These are phyloP conservation scores for Cynopterus sphinx DNA, from an alignment of 2,797 vertebrate genomes.

Conservation along the genomic window DNA sequence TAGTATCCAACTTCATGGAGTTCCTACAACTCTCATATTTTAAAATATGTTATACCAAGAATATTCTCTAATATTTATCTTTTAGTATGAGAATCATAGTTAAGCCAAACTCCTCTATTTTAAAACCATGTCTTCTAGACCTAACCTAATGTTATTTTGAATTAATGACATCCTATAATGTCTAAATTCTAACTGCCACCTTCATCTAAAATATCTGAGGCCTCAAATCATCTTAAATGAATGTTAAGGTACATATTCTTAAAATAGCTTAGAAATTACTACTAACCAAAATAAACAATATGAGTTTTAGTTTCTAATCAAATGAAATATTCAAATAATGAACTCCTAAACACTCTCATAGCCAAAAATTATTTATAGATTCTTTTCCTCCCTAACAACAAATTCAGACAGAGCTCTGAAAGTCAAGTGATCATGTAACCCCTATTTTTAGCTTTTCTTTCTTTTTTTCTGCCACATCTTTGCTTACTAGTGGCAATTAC, in stretches of 20 bases:
- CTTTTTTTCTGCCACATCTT: neutral
- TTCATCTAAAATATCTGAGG: neutral
- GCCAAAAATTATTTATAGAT: neutral
- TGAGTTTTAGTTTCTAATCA: neutral
- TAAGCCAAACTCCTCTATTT: neutral
- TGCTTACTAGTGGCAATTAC: conserved; percentile 8
- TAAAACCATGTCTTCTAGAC: neutral
- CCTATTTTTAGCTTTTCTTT: neutral
- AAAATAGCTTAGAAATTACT: neutral
- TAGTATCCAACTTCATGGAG: neutral
- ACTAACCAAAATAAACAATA: neutral
- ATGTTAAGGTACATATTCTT: neutral
- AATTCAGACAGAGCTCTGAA: neutral
- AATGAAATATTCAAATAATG: neutral
- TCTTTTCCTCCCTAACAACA: neutral
- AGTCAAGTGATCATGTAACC: neutral
- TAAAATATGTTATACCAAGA: neutral
- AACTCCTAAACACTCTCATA: neutral
- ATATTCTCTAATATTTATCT: neutral
- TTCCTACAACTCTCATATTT: neutral
- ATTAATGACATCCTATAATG: neutral
- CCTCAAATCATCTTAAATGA: neutral
- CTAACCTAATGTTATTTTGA: neutral
- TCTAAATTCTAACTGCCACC: neutral
- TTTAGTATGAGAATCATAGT: neutral